phyloP scores from a whole-genome alignment of 2,113 vertebrate species.

The Albula glossodonta region DNA sequence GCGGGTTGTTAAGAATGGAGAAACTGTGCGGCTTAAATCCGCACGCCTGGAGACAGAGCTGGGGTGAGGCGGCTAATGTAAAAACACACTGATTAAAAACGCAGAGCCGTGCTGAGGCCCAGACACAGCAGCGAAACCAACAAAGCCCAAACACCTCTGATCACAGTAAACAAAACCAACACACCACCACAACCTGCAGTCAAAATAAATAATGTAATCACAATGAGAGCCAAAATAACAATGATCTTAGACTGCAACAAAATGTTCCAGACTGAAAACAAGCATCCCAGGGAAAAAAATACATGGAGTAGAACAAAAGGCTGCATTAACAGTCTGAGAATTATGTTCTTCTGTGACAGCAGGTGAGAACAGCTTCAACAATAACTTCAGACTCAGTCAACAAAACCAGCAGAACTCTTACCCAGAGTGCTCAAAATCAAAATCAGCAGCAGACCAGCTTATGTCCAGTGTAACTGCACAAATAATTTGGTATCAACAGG shows the following conservation, averaged over 20 bases:
- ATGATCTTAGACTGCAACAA: background rate
- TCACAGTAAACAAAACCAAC: slow-evolving; percentile 20
- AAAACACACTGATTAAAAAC: slow-evolving; percentile 26
- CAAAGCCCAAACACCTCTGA: slow-evolving; percentile 8
- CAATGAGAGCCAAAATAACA: slow-evolving; percentile 2
- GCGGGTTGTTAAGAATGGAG: slow-evolving; percentile 31
- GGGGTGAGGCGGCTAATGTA: background rate
- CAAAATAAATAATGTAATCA: slow-evolving; percentile 18
- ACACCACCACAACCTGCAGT: slow-evolving; percentile 5
- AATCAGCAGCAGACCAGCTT: background rate
- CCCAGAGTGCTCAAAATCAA: background rate
- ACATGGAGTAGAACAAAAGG: background rate
- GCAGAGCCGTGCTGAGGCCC: slow-evolving; percentile 24
- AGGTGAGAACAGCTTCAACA: background rate
- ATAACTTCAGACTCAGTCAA: background rate
- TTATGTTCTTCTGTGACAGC: background rate
- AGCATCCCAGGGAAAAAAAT: background rate
- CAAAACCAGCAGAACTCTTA: background rate
- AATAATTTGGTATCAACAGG: background rate
- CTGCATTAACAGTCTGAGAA: background rate
- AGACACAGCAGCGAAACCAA: background rate
- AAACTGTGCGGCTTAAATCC: slow-evolving; percentile 10
- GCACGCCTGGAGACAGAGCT: slow-evolving; percentile 4
- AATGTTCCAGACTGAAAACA: background rate
- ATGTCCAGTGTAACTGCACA: background rate